Base-by-base conservation (phyloP, 2,797 vertebrate genomes). In the Peromyscus melanophrys region DNA sequence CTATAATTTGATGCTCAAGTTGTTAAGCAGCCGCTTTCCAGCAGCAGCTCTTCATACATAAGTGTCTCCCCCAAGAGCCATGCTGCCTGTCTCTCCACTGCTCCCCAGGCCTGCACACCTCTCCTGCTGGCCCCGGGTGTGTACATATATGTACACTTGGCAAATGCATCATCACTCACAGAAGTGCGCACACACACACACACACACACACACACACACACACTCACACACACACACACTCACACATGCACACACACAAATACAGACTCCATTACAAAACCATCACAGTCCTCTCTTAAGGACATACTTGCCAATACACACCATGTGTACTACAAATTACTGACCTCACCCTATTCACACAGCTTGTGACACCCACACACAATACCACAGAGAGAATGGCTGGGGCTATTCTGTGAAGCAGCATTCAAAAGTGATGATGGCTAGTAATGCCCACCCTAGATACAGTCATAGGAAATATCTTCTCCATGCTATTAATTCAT, bases 1-100 rank as follows among this genome's bases (percentile, higher is more conserved):
- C 98, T 97, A 94, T 98, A 98, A 98, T 98, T 98, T 97, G 97
- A 98, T 95, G 97, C 94, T 98, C 97, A 97, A 98, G 97, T 96
- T 97, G 97, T 97, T 98, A 97, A 97, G 97, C 98, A 97, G 94
- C 96, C 14, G 93, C 97, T 97, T 98, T 97, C 12, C 0, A 96
- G 96, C 82, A 0, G 46, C 59, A 81, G 96, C 98, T 97, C 98
- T 98, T 97, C 96, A 98, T 61, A 84, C 96, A 97, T 55, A 95
- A 98, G 97, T 97, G 95, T 98, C 94, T 96, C 86, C 96, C 96
- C 97, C 96, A 85, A 93, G 97, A 95, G 97, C 94, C 89, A 34
- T 55, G 82, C 96, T 96, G 83, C 89, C 96, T 84, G 78, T 82
- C 89, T 97, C 92, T 89, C 78, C 9, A 6, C 95, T 85, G 76